A percentile compares a stretch with the other conserved stretches of the same genome.
Conservation (phyloP, 2,888 invertebrate genomes). For the Lithodes maja region DNA sequence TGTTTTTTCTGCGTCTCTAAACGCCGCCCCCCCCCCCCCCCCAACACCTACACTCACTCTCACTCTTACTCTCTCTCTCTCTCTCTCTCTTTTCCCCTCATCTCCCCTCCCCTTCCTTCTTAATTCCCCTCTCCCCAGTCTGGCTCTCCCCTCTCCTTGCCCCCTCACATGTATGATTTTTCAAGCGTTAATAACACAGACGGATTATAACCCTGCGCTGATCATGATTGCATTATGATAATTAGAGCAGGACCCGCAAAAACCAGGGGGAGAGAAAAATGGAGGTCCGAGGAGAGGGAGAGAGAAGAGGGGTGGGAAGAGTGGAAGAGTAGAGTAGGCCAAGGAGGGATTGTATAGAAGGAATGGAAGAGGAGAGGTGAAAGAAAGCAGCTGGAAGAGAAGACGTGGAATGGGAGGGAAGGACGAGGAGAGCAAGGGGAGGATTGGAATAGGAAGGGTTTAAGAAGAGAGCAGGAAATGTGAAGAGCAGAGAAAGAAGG, state of each 20-base stretch:
- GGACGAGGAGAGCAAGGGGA: neutral
- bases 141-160: constrained; percentile 5
- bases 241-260: constrained; percentile 56
- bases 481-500: neutral
- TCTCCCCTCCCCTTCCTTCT: neutral
- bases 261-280: constrained; percentile 49
- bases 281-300: constrained; percentile 24
- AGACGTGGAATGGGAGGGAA: neutral
- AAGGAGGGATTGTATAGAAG: neutral
- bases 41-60: neutral
- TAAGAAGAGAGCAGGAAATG: neutral
- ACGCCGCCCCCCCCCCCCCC: neutral
- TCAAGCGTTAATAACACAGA: constrained; percentile 59
- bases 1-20: neutral
- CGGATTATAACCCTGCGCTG: constrained; percentile 55
- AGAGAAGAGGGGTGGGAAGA: neutral
- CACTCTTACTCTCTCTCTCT: constrained; percentile 2
- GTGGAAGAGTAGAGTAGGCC: neutral
- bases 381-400: neutral
- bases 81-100: neutral
- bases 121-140: neutral
- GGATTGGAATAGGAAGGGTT: neutral
- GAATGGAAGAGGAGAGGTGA: neutral
- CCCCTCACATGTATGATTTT: constrained; percentile 53
- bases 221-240: constrained; percentile 68